Evolutionary conservation across 2,888 invertebrate genomes (phyloP), one percentile per base, ranked within the genome.

Genomic region (Rotaria magnacalcarata): DNA sequence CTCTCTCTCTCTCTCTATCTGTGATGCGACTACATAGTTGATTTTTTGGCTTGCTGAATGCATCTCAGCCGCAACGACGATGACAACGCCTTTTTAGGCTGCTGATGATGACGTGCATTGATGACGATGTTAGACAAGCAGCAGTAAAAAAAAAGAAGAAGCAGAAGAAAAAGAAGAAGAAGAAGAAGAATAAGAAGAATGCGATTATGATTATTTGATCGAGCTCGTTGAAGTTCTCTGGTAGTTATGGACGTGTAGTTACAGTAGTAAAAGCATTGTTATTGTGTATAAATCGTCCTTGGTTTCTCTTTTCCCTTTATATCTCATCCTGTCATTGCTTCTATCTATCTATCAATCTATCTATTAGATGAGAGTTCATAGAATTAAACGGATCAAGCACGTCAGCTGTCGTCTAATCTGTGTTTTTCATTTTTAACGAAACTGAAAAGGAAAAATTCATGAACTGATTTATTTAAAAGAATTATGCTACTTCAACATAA

Each of bases 191-290:
- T 1, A 16, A 52, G 52, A 67, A 67, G 67, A 67, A 67, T 67
- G 67, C 27, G 67, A 67, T 67, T 67, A 67, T 67, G 67, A 67
- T 67, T 67, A 67, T 67, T 67, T 34, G 67, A 67, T 67, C 67
- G 67, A 67, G 67, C 67, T 67, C 67, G 16, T 34, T 67, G 34
- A 34, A 67, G 67, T 67, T 67, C 67, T 67, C 34, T 67, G 34
- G 34, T 67, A 67, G 67, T 67, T 67, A 67, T 67, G 67, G 67
- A 19, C 67, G 34, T 16, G 16, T 67, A 67, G 67, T 67, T 34
- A 67, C 34, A 67, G 34, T 67, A 34, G 41, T 67, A 67, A 67
- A 67, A 67, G 67, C 67, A 16, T 67, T 67, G 19, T 67, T 67
- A 67, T 67, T 67, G 67, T 67, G 67, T 67, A 34, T 34, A 67